A percentile compares a stretch with the other conserved stretches of the same genome.
phyloP scores from a whole-genome alignment of 2,113 vertebrate species.

The Grus americana region DNA sequence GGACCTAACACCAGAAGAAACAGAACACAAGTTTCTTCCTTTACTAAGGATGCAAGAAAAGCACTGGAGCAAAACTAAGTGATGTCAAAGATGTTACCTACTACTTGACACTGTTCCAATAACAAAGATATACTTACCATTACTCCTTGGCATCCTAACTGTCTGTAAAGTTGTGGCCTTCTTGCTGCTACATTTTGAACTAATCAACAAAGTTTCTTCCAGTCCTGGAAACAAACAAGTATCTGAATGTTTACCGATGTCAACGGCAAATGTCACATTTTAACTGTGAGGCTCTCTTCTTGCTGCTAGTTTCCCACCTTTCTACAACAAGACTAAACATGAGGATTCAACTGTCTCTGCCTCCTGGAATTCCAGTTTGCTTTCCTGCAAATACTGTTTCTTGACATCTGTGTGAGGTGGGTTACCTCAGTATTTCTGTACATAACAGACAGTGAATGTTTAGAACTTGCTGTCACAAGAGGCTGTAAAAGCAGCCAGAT shows the following conservation, averaged over 20 bases:
- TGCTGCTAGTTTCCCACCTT: neutral
- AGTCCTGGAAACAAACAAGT: slow-evolving; percentile 75
- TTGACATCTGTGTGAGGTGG: neutral
- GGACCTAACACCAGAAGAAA: neutral
- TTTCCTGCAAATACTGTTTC: neutral
- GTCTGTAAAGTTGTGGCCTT: slow-evolving; percentile 76
- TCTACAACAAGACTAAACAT: neutral
- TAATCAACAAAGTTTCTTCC: slow-evolving; percentile 83
- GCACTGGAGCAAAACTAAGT: neutral
- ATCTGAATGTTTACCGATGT: neutral
- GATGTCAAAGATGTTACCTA: neutral
- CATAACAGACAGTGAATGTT: rapidly evolving
- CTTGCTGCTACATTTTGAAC: slow-evolving; percentile 63
- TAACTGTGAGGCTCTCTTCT: neutral
- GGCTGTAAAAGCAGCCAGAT: neutral
- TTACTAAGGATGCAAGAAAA: neutral
- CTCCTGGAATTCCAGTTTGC: neutral
- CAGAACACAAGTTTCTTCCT: neutral
- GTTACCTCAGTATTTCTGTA: neutral
- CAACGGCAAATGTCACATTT: neutral
- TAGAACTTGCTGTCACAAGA: neutral
- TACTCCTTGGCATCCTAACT: slow-evolving; percentile 81
- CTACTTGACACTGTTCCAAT: no score
- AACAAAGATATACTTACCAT: slow-evolving; percentile 74
- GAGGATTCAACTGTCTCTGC: neutral